Evolutionary conservation across 2,113 vertebrate genomes (phyloP).

Genomic region (Pelobates fuscus): DNA sequence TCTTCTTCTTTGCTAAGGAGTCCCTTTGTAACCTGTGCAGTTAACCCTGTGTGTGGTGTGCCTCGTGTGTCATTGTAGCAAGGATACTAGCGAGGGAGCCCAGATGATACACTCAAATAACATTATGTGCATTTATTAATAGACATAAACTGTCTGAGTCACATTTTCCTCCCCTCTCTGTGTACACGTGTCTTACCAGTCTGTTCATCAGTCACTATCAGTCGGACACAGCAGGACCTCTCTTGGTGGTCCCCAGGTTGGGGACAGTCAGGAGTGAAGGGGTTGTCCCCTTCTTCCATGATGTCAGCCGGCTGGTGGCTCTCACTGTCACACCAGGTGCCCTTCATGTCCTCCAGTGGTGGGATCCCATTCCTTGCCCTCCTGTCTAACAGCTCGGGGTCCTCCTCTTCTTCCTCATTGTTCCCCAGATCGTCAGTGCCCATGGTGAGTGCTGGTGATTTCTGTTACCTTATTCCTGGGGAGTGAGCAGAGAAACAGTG

Average conservation of each 20-base stretch:
- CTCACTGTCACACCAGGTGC: slow-evolving; percentile 3
- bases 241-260: neutral
- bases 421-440: slow-evolving; percentile 19
- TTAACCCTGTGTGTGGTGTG: too few relatives aligned
- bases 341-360: accelerated
- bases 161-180: too few relatives aligned
- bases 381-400: slow-evolving; percentile 3
- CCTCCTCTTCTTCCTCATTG: neutral
- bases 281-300: slow-evolving; percentile 1
- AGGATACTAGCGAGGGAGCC: too few relatives aligned
- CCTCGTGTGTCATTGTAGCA: too few relatives aligned
- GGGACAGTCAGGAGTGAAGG: slow-evolving; percentile 16
- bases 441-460: slow-evolving; percentile 6
- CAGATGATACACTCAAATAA: too few relatives aligned
- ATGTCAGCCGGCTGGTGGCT: neutral
- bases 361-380: accelerated
- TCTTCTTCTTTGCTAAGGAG: too few relatives aligned
- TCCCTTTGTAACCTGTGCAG: too few relatives aligned
- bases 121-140: too few relatives aligned
- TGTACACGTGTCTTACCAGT: slow-evolving; percentile 27
- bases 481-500: too few relatives aligned
- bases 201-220: slow-evolving; percentile 25
- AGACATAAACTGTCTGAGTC: neutral
- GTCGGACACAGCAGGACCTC: neutral
- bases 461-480: too few relatives aligned